Evolutionary conservation across 2,888 invertebrate species (phyloP), one percentile per base, ranked within the genome.

Genomic region (Drosophila mercatorum): DNA sequence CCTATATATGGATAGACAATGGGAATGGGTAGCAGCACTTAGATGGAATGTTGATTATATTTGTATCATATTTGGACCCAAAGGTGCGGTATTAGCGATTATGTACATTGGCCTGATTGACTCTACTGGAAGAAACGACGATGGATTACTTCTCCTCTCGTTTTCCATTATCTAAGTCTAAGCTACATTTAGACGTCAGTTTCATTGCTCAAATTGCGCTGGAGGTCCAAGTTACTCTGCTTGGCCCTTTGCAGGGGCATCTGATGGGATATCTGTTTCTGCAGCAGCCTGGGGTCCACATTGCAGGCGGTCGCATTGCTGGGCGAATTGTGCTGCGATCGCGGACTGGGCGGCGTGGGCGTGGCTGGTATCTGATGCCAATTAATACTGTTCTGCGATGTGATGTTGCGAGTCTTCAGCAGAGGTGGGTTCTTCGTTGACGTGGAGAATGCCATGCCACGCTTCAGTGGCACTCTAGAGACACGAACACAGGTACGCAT

Each of bases 341-440:
- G 88, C 17, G 87, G 88, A 75, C 90, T 91, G 52, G 90, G 83
- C 63, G 90, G 91, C 51, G 91, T 88, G 62, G 92, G 89, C 67
- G 92, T 90, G 40, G 91, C 89, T 36, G 92, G 91, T 78, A 88
- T 90, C 80, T 91, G 92, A 75, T 92, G 92, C 91, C 91, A 93
- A 77, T 92, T 92, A 75, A 93, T 92, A 82, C 93, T 93, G 81
- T 91, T 92, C 84, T 93, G 93, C 72, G 95, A 94, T 85, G 94
- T 95, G 53, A 96, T 95, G 90, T 96, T 96, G 57, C 96, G 94
- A 84, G 96, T 96, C 92, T 97, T 97, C 58, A 96, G 94, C 61
- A 97, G 94, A 10, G 97, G 97, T 68, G 97, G 97, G 92, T 97
- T 95, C 90, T 96, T 96, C 68, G 95, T 95, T 0, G 95, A 94